phyloP scores from a whole-genome alignment of 2,113 vertebrate genomes.

The Heliornis fulica region DNA sequence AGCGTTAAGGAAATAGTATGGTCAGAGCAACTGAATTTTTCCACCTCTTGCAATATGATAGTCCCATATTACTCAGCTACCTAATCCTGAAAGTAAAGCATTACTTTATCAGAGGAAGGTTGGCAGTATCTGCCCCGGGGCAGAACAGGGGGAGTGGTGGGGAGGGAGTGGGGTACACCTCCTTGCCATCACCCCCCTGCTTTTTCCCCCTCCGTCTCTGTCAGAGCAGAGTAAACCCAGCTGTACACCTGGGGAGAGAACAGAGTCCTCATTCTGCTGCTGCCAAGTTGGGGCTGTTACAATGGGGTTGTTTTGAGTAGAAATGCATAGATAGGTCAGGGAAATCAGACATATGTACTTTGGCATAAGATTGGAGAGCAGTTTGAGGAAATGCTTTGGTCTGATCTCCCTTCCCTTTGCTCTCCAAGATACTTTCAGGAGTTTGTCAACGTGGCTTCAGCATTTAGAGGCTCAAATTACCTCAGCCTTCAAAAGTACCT shows the following conservation, averaged over 20 bases:
- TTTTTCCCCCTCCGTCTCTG: neutral
- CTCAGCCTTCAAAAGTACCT: neutral
- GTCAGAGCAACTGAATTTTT: neutral
- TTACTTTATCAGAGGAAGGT: neutral
- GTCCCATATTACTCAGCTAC: neutral
- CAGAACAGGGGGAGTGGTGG: too few relatives aligned
- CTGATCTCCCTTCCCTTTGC: neutral
- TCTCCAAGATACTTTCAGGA: neutral
- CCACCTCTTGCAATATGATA: neutral
- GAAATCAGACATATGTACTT: neutral
- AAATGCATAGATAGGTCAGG: slow-evolving; percentile 8
- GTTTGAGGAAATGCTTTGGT: slow-evolving; percentile 19
- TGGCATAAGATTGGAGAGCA: slow-evolving; percentile 2
- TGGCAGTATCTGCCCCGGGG: neutral
- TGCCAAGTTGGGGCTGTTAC: neutral
- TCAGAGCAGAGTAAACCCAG: neutral
- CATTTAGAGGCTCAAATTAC: neutral
- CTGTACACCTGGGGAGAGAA: neutral
- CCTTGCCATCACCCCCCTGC: neutral
- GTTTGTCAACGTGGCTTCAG: neutral
- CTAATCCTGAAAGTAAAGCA: neutral
- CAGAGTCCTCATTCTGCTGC: neutral
- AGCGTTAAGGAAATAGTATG: neutral
- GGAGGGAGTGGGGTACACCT: neutral
- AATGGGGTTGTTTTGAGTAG: neutral